These are phyloP conservation scores for Adrianichthys oophorus DNA, from an alignment of 2,797 vertebrate genomes.

Conservation along the genomic window DNA sequence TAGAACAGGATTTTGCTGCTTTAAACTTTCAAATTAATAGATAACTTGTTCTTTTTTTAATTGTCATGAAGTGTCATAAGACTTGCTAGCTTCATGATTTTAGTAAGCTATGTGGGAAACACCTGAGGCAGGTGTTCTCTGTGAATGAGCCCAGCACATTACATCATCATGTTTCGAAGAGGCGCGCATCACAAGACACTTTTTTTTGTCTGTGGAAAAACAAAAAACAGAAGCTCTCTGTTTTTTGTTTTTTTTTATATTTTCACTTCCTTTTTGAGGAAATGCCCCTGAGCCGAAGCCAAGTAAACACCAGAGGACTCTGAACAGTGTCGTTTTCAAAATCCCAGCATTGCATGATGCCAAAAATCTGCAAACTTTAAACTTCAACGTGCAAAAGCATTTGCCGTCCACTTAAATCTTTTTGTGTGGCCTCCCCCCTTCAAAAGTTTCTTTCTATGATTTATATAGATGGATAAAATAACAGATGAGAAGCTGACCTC, in stretches of 20 bases:
- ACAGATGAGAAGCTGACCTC: no score
- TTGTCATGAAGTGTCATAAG: conserved; percentile 6
- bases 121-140: conserved; percentile 16
- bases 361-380: conserved; percentile 43
- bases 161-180: conserved; percentile 53
- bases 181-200: conserved; percentile 75
- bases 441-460: background rate
- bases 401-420: conserved; percentile 10
- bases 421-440: background rate
- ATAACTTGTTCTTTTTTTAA: conserved; percentile 33
- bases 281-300: conserved; percentile 66
- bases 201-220: conserved; percentile 37
- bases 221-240: conserved; percentile 65
- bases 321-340: conserved; percentile 44
- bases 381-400: conserved; percentile 27
- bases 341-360: conserved; percentile 47
- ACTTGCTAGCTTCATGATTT: conserved; percentile 35
- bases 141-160: conserved; percentile 53
- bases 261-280: conserved; percentile 82
- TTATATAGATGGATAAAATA: no score
- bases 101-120: conserved; percentile 47
- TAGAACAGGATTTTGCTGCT: conserved; percentile 59
- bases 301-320: conserved; percentile 72
- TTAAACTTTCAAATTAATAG: conserved; percentile 55
- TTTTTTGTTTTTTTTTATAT: conserved; percentile 78